Base-by-base conservation (phyloP, 1,140 invertebrate species). In the Zaprionus kolodkinae region DNA sequence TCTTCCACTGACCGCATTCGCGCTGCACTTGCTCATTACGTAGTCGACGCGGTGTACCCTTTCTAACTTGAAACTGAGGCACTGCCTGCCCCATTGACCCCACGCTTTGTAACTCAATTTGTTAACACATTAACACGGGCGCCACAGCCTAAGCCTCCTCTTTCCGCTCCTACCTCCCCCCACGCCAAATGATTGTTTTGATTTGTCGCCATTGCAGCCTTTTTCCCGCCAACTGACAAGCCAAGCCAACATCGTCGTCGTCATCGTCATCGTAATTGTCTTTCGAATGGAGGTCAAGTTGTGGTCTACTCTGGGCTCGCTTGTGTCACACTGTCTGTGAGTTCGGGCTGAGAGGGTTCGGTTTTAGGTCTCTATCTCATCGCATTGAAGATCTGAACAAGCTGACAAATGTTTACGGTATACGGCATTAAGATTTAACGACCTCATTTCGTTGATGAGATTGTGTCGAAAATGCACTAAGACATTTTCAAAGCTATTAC, bases 81-180 rank as follows among this genome's bases (percentile, higher is more conserved):
- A 54, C 71, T 55, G 55, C 64, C 50, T 70, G 55, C 56, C 65
- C 62, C 65, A 54, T 76, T 72, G 70, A 67, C 67, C 52, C 60
- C 55, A 72, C 79, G 80, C 79, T 79, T 80, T 76, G 78, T 65
- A 87, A 64, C 83, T 86, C 82, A 86, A 87, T 86, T 86, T 86
- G 83, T 86, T 87, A 84, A 76, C 82, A 86, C 76, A 80, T 62
- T 68, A 64, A 78, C 21, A 55, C 61, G 9, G 45, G 45, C 45
- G 72, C 69, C 64, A 76, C 40, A 7, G 7, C n/a, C 40, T 45
- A 30, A 30, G 27, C 2, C 21, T 21, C 2, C 21, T 21, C 21
- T 21, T 21, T 21, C 21, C 21, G 21, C 5, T 6, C 40, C 40
- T 13, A 6, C 38, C n/a, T 6, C n/a, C 2, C 1, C 40, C n/a